Evolutionary conservation across 2,797 vertebrate genomes (phyloP).

Genomic region (Halcyon badia): DNA sequence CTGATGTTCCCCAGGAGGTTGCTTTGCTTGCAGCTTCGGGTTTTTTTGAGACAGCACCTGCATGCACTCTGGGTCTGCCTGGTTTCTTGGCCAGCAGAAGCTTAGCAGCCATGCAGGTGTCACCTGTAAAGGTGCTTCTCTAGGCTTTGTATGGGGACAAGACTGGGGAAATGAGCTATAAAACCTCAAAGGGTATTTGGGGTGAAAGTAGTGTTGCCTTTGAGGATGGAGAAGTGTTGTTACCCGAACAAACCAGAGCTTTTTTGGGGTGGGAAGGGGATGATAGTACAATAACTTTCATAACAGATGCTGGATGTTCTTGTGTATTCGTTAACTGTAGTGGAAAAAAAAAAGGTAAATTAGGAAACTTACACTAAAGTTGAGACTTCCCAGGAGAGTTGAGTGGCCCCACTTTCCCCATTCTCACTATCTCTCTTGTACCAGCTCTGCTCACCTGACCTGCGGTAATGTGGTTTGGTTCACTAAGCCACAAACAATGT

Average conservation of each 20-base stretch:
- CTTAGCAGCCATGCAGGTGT: fast-evolving
- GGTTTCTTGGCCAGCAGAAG: not conserved
- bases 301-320: not conserved
- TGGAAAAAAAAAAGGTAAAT: not conserved
- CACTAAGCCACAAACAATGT: fast-evolving
- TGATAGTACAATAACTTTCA: not conserved
- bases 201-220: not conserved
- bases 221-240: not conserved
- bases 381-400: not conserved
- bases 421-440: not conserved
- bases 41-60: not conserved
- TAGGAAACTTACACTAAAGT: too few relatives aligned
- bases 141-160: not conserved
- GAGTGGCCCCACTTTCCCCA: not conserved
- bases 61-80: fast-evolving
- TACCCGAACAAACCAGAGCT: not conserved
- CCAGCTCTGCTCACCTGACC: not conserved
- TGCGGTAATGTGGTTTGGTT: not conserved
- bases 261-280: not conserved
- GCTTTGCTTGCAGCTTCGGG: not conserved
- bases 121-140: not conserved
- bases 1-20: not conserved
- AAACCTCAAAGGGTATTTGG: not conserved
- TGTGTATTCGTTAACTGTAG: not conserved
- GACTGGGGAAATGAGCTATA: not conserved